Percentiles rank a stretch among this genome's conserved stretches.
Conservation (phyloP, 2,888 invertebrate species). For the Callyntrura sp. region DNA sequence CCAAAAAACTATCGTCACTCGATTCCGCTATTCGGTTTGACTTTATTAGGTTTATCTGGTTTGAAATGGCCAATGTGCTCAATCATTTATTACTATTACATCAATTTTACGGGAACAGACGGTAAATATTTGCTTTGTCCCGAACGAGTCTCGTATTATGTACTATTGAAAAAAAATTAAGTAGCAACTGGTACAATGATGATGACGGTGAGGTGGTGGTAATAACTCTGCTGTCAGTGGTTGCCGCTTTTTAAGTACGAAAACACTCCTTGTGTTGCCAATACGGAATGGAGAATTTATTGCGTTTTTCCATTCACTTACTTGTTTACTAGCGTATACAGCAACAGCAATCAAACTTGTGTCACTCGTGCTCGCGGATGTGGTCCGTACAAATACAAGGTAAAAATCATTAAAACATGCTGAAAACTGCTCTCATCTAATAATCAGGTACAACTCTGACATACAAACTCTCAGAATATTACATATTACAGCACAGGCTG, state of each 20-base stretch:
- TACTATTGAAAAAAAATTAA: neutral
- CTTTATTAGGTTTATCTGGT: too few relatives aligned
- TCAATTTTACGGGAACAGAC: neutral
- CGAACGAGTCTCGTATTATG: neutral
- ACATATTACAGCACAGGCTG: too few relatives aligned
- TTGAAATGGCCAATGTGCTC: neutral
- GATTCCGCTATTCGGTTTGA: too few relatives aligned
- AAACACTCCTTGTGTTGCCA: neutral
- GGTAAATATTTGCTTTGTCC: conserved; percentile 1
- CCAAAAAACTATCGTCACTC: neutral
- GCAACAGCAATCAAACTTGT: conserved; percentile 5
- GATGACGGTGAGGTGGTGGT: neutral
- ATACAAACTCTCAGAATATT: too few relatives aligned
- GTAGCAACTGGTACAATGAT: conserved; percentile 12
- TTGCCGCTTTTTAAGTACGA: conserved; percentile 1
- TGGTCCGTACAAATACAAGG: conserved; percentile 32
- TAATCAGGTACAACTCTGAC: too few relatives aligned
- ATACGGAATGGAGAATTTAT: conserved; percentile 6
- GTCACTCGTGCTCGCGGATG: conserved; percentile 55
- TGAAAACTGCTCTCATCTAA: neutral
- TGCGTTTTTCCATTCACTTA: conserved; percentile 17
- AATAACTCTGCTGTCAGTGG: neutral
- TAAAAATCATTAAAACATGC: conserved; percentile 10
- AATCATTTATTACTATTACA: neutral
- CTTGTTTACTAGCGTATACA: neutral